A percentile compares a stretch with the other conserved stretches of the same genome.
Conservation (phyloP, 2,797 vertebrate genomes). For the Chromobotia macracanthus region DNA sequence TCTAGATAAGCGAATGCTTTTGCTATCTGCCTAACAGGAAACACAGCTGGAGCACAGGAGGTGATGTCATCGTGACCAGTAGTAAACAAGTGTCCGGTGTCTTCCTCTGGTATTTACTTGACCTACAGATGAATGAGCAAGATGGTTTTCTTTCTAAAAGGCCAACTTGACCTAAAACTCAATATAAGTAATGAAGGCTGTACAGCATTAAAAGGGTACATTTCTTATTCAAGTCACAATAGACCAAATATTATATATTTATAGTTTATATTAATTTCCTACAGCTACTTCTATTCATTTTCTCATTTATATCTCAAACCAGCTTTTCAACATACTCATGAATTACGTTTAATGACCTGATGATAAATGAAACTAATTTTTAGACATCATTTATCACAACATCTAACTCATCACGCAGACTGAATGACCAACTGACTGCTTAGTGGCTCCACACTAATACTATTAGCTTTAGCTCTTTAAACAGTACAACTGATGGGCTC, state of each 20-base stretch:
- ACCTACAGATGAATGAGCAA: not conserved
- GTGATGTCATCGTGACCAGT: slow-evolving; percentile 45
- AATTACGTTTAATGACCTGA: slow-evolving; percentile 7
- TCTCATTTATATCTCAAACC: slow-evolving; percentile 1
- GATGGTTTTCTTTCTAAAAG: not conserved
- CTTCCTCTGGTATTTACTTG: slow-evolving; percentile 14
- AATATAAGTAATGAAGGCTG: not conserved
- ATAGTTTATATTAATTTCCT: not conserved
- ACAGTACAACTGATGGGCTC: slow-evolving; percentile 4
- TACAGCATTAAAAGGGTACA: not conserved
- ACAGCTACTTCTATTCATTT: not conserved
- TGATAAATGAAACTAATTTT: not conserved
- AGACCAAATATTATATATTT: not conserved
- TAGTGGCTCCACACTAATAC: slow-evolving; percentile 37
- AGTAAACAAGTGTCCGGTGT: slow-evolving; percentile 36
- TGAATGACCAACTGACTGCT: slow-evolving; percentile 40
- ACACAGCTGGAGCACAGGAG: slow-evolving; percentile 47
- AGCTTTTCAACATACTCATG: not conserved
- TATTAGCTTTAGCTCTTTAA: slow-evolving; percentile 43
- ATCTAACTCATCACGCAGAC: not conserved
- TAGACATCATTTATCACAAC: not conserved
- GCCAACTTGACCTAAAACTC: not conserved
- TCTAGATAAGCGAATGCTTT: slow-evolving; percentile 19
- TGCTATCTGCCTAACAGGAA: slow-evolving; percentile 44
- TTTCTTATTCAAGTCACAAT: not conserved